Evolutionary conservation across 2,888 invertebrate genomes (phyloP), one percentile per base, ranked within the genome.

Genomic region (Hofmannophila pseudospretella): DNA sequence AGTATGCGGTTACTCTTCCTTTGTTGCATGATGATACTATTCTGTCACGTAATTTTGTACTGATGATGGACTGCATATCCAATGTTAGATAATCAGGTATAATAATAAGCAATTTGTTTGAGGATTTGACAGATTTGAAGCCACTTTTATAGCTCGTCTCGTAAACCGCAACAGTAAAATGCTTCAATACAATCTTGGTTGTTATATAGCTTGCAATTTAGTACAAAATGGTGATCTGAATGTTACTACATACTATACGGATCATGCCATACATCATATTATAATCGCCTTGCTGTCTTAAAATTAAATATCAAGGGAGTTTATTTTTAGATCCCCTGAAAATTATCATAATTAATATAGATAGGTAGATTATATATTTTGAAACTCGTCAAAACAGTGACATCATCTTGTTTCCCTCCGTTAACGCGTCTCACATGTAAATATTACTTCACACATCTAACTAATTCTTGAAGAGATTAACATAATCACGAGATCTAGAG

Each of bases 401-500:
- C 45, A 46, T 41, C 63, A 71, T 38, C 51, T 25, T 47, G 45
- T 56, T 58, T 49, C 26, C 40, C 45, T 46, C 48, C n/a, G n/a
- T 27, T 20, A 32, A 49, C 50, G 49, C 44, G 41, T 46, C 50
- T 57, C 50, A 53, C 54, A 50, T 54, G 41, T 47, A n/a, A n/a
- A n/a, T n/a, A 46, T 48, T 43, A 46, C 33, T 44, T 51, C 22
- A 14, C 7, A 59, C 55, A 58, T 52, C 53, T 51, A 59, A 59
- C 56, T 43, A 48, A 56, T 55, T 56, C 51, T 45, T 46, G 34
- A 51, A 47, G 42, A 47, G 47, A 58, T 55, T 57, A 51, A 42
- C 49, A 45, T 54, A 14, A 12, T 29, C 33, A 31, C 22, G 12
- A 29, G 19, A 32, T 36, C 13, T n/a, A 22, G 1, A 32, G 19